Evolutionary conservation across 1,140 invertebrate species (phyloP), one percentile per base, ranked within the genome.

Genomic region (Drosophila sulfurigaster): DNA sequence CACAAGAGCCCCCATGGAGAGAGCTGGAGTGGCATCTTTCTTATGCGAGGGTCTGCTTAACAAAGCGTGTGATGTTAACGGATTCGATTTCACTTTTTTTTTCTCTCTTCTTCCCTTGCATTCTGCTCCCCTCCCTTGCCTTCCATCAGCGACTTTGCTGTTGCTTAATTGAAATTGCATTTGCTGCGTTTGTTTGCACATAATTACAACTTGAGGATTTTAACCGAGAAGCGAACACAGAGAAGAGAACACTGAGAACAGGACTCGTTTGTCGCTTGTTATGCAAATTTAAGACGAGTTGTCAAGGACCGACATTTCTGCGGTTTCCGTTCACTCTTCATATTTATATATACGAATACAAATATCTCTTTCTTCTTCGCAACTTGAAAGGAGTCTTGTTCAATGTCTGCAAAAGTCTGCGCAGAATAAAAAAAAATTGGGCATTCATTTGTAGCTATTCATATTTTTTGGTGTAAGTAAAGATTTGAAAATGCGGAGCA

Each of bases 31-130:
- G 25, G 11, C 62, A 57, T 70, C 72, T 70, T 69, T 41, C 41
- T 52, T 28, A 41, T 52, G 8, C 48, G 51, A 46, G 57, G 32
- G 48, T n/a, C 57, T 71, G 72, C 62, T 63, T 66, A 75, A 75
- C 76, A 78, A 75, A 81, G 66, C 79, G 79, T 81, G 76, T 75
- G 76, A 81, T 71, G 70, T 75, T 71, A 63, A 65, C 70, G 68
- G 78, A 76, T 89, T 89, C 85, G 85, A 89, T 89, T 89, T 89
- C 85, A 89, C 85, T 89, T 85, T 79, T 79, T 75, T 67, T 59
- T 38, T n/a, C n/a, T 10, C 43, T 13, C 28, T 60, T 46, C 28
- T 38, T 35, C 45, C 25, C 13, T n/a, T 41, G 7, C 48, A 20
- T 49, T 4, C 15, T 15, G 6, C 15, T 15, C 35, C 35, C 35